These are phyloP conservation scores for Mantis religiosa DNA, from an alignment of 2,888 invertebrate genomes.

Conservation along the genomic window DNA sequence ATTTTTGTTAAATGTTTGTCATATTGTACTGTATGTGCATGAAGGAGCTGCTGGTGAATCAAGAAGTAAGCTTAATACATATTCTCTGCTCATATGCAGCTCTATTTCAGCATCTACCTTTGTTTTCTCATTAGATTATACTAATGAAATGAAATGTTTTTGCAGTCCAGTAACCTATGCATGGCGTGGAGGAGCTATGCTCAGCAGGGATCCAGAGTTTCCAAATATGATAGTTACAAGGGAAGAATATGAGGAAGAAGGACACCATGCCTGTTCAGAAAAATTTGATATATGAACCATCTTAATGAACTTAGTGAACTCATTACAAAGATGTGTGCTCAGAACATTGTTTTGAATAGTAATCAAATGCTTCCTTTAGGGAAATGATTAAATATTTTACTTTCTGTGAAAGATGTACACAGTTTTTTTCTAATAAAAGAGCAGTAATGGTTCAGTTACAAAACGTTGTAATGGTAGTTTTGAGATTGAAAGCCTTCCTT, in stretches of 20 bases:
- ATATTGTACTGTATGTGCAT: too few species aligned
- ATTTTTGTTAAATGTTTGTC: too few species aligned
- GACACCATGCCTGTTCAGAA: constrained; percentile 56
- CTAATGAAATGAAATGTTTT: background rate
- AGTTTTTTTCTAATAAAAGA: background rate
- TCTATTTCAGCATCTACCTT: background rate
- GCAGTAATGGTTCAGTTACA: background rate
- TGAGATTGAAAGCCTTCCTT: too few species aligned
- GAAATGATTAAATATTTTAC: background rate
- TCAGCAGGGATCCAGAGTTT: constrained; percentile 72
- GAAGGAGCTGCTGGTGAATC: too few species aligned
- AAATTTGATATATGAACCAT: constrained; percentile 50
- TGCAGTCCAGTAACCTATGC: constrained; percentile 69
- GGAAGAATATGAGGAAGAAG: constrained; percentile 87
- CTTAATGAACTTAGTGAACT: background rate
- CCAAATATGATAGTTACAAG: constrained; percentile 68
- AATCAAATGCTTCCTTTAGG: background rate
- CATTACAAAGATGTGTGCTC: background rate
- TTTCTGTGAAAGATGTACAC: background rate
- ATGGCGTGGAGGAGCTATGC: constrained; percentile 81
- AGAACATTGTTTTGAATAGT: background rate
- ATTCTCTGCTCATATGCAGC: too few species aligned
- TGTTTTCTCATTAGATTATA: background rate
- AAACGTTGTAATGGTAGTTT: too few species aligned
- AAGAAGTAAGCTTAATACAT: too few species aligned